A percentile compares a stretch with the other conserved stretches of the same genome.
Conservation (phyloP, 2,797 vertebrate species). For the Cuniculus paca region DNA sequence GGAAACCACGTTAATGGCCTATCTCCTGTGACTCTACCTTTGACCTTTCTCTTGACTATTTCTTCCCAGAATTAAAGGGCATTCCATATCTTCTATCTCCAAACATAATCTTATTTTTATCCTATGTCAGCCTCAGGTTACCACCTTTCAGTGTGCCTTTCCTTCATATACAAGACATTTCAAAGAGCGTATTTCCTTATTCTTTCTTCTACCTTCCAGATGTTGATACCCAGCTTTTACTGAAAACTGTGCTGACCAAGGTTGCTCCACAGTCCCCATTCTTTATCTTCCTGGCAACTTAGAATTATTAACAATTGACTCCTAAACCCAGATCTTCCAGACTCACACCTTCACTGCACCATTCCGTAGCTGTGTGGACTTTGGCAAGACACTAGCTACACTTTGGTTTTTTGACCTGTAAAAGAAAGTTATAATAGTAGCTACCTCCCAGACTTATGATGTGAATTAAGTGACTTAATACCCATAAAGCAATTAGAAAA, state of each 20-base stretch:
- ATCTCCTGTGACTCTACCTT: not conserved
- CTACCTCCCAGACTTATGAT: not conserved
- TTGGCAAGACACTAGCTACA: not conserved
- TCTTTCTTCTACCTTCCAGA: accelerated
- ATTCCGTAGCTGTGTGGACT: not conserved
- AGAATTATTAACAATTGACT: not conserved
- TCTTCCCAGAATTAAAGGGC: not conserved
- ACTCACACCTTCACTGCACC: accelerated
- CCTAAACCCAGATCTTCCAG: not conserved
- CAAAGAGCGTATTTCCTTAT: not conserved
- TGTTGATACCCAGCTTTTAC: not conserved
- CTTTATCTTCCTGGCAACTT: not conserved
- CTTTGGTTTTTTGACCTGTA: not conserved
- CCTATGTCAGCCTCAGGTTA: not conserved
- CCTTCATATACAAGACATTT: not conserved
- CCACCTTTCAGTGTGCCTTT: not conserved
- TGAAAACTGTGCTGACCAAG: not conserved
- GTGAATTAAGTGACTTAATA: not conserved
- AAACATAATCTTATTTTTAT: not conserved
- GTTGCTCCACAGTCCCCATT: accelerated
- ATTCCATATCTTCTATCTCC: not conserved
- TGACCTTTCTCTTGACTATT: not conserved
- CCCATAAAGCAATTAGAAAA: not conserved
- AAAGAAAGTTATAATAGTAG: not conserved
- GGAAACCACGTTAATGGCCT: not conserved